Base-by-base conservation (phyloP, 92 coral and sea anemone genomes). In the Isaurus tuberculatus region DNA sequence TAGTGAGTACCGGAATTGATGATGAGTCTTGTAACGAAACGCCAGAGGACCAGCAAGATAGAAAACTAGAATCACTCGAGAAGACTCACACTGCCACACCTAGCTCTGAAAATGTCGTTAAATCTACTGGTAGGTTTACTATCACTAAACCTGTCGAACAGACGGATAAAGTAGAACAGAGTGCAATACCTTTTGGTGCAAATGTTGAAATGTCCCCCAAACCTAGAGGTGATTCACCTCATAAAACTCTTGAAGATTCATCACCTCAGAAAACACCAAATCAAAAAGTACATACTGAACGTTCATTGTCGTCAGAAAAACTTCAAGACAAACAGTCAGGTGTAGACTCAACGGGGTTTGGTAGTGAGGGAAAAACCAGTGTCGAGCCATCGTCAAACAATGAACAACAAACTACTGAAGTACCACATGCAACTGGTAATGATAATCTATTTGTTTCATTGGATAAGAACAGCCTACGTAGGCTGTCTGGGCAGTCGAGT, bases 71-170 rank as follows among this genome's bases (percentile, higher is more conserved):
- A 33, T 20, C 36, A 0, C 70, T n/a, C n/a, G n/a, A 57, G 34
- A 48, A 58, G 25, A 19, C 70, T 34, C 55, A 22, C 23, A 15
- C 14, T 57, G 70, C 58, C 58, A 2, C 15, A 55, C 53, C 13
- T n/a, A 20, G 22, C 16, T 25, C 33, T 57, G 82, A 77, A 17
- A 77, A 36, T 32, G 23, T 22, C 60, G 70, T 55, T 14, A 58
- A 77, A 34, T 77, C 82, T 13, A 77, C 82, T 33, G 82, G 82
- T 40, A 77, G 82, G 40, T 77, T 77, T 49, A 77, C 82, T 32
- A 77, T 77, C 22, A 77, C 82, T 6, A 77, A 60, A 77, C 70
- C 82, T 0, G 17, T 36, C 36, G 82, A 77, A 77, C 31, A 34
- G 49, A 58, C 14, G 5, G 70, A 36, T 29, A 34, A 60, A 16